Evolutionary conservation across 2,888 invertebrate species (phyloP).

Genomic region (Cordilura impudica): DNA sequence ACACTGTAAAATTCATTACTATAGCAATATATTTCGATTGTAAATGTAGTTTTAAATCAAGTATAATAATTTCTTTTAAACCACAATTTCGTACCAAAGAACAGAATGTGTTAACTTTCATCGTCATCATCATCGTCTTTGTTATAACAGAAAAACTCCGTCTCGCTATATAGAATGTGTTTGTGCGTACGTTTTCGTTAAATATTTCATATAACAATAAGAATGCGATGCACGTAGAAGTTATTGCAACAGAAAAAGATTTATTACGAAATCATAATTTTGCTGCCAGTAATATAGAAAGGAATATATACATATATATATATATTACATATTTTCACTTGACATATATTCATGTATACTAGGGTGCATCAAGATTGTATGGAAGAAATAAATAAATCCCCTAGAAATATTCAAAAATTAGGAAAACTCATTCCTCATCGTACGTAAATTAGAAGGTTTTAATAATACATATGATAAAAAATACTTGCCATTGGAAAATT

Average conservation of each 20-base stretch:
- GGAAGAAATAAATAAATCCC: too few species aligned
- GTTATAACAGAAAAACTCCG: slow-evolving; percentile 23
- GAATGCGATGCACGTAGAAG: slow-evolving; percentile 53
- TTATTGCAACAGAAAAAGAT: slow-evolving; percentile 56
- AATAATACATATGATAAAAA: too few species aligned
- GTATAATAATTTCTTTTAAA: slow-evolving; percentile 51
- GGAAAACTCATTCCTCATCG: too few species aligned
- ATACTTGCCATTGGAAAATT: too few species aligned
- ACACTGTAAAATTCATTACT: slow-evolving; percentile 23
- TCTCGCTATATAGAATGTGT: slow-evolving; percentile 21
- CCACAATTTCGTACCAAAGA: slow-evolving; percentile 36
- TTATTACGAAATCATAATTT: slow-evolving; percentile 61
- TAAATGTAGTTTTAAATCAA: slow-evolving; percentile 49
- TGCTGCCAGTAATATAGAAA: slow-evolving; percentile 52
- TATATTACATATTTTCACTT: slow-evolving; percentile 2
- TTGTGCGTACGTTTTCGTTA: too few species aligned
- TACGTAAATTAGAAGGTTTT: too few species aligned
- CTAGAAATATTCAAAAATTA: too few species aligned
- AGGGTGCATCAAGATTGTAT: too few species aligned
- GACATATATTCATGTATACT: slow-evolving; percentile 10
- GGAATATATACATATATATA: slow-evolving; percentile 15
- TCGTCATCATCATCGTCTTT: slow-evolving; percentile 17
- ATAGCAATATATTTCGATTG: slow-evolving; percentile 33
- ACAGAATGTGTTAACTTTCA: slow-evolving; percentile 56
- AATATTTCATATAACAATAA: slow-evolving; percentile 5